A percentile compares a stretch with the other conserved stretches of the same genome.
phyloP scores from a whole-genome alignment of 2,888 invertebrate species.

The Xanthorhoe designata region DNA sequence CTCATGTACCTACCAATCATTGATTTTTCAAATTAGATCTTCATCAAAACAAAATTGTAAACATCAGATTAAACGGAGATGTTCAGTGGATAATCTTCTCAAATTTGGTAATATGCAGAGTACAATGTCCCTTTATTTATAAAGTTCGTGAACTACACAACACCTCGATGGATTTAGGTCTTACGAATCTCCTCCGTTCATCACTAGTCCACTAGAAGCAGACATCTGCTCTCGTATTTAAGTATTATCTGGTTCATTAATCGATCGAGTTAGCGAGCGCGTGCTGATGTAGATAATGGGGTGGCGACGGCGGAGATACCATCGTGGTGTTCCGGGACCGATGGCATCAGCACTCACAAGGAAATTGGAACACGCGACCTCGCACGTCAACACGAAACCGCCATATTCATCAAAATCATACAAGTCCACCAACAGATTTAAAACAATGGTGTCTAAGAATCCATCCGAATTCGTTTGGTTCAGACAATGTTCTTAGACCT shows the following conservation, averaged over 20 bases:
- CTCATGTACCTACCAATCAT: neutral
- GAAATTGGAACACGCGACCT: constrained; percentile 36
- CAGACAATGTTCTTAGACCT: neutral
- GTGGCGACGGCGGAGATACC: constrained; percentile 76
- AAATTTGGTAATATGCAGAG: neutral
- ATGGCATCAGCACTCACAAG: constrained; percentile 64
- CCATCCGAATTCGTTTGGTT: neutral
- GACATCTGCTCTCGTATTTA: constrained; percentile 81
- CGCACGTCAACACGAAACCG: constrained; percentile 19
- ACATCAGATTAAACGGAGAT: neutral
- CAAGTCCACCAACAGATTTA: neutral
- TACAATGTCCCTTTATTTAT: too few species aligned
- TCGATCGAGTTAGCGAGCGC: constrained; percentile 77
- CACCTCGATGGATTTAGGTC: neutral
- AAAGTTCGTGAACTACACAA: too few species aligned
- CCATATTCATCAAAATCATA: neutral
- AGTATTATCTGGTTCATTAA: constrained; percentile 83
- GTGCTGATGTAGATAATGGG: constrained; percentile 84
- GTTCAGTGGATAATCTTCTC: neutral
- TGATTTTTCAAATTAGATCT: constrained; percentile 3
- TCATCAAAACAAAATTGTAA: neutral
- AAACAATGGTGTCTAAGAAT: neutral
- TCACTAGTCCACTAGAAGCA: constrained; percentile 52
- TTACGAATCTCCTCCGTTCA: constrained; percentile 21
- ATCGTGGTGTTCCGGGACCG: constrained; percentile 75